Base-by-base conservation (phyloP, 2,888 invertebrate species). In the Eurois occulta region DNA sequence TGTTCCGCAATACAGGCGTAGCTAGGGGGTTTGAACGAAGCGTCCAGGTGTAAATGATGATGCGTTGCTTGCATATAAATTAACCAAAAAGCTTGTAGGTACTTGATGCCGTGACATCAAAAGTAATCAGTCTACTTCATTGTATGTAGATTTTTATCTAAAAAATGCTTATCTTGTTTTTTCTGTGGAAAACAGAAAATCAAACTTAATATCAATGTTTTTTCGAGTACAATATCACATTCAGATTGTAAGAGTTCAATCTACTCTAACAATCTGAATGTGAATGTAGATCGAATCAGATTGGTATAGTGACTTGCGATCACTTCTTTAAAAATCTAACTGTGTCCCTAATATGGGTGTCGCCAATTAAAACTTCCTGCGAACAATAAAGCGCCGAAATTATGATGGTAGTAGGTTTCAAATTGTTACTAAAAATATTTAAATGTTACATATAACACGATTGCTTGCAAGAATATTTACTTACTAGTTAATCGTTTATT, bases 51-150 rank as follows among this genome's bases (percentile, higher is more conserved):
- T 74, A 21, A 80, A 83, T 83, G 86, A 82, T 81, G 86, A 88
- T 84, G 82, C 84, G 85, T 84, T 84, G 79, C 87, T 77, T 81
- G 75, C 41, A 41, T 77, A 87, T 87, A 88, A 88, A 90, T 89
- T 86, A 88, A 75, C 82, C 69, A 70, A 75, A 77, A 80, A 77
- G 48, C 85, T 86, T 41, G 11, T n/a, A n/a, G n/a, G 80, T 82
- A 84, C 80, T 87, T 86, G 69, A 41, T 62, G 70, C 65, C 58
- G 64, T 83, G 78, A 83, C 86, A 81, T 77, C 68, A 24, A 70
- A 75, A 72, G 32, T 80, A 35, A 82, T 71, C 18, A 66, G 35
- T 24, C 32, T 46, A 35, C 13, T 64, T 38, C 8, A 62, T 38
- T 68, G 7, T 62, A 6, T 58, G 52, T 32, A 58, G 58, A 72